These are phyloP conservation scores for Agriopis leucophaearia DNA, from an alignment of 2,888 invertebrate species.

Conservation along the genomic window DNA sequence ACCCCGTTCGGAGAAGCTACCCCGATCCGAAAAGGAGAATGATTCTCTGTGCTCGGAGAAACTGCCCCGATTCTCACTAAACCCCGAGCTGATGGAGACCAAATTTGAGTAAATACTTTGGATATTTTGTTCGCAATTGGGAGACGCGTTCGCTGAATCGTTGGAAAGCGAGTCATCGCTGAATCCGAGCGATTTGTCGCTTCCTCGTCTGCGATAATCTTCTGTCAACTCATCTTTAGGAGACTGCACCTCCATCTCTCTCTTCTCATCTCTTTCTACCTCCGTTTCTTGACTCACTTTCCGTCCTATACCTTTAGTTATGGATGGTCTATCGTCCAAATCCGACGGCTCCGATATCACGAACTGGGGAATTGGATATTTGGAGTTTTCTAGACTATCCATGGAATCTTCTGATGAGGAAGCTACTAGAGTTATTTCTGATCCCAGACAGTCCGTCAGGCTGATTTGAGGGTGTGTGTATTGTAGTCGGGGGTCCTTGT, in stretches of 20 bases:
- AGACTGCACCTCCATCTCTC: constrained; percentile 75
- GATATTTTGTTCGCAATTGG: constrained; percentile 83
- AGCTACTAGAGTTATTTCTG: constrained; percentile 92
- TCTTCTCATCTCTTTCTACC: constrained; percentile 74
- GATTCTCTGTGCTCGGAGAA: constrained; percentile 82
- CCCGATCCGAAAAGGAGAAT: constrained; percentile 80
- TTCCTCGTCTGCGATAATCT: constrained; percentile 87
- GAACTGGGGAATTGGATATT: constrained; percentile 86
- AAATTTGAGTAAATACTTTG: constrained; percentile 83
- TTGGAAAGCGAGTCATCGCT: constrained; percentile 92
- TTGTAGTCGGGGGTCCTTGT: constrained; percentile 57
- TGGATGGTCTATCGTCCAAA: constrained; percentile 90
- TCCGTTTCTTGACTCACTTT: constrained; percentile 89
- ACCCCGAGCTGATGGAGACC: constrained; percentile 87
- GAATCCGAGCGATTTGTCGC: constrained; percentile 90
- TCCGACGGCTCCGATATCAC: constrained; percentile 91
- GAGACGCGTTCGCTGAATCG: constrained; percentile 86
- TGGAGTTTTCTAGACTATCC: constrained; percentile 88
- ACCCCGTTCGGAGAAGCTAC: constrained; percentile 80
- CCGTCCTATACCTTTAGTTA: constrained; percentile 92
- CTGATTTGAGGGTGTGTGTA: constrained; percentile 94
- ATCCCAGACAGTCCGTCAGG: constrained; percentile 95
- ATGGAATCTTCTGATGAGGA: constrained; percentile 91
- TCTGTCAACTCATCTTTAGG: constrained; percentile 72
- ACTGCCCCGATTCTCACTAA: constrained; percentile 85